Conservation (phyloP, 2,113 vertebrate genomes). For the Notarius quadriscutis region DNA sequence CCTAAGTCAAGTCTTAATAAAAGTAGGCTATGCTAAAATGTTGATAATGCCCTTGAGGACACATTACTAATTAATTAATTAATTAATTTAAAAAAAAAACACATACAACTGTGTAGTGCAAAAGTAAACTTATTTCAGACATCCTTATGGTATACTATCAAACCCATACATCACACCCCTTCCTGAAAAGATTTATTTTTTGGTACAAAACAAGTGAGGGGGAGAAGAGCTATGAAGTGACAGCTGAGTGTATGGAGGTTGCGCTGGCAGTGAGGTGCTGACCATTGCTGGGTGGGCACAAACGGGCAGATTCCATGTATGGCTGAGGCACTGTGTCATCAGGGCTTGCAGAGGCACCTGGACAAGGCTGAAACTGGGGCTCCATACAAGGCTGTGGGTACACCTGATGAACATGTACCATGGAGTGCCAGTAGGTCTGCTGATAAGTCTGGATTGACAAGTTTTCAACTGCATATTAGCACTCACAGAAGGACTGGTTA, state of each 20-base stretch:
- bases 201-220: not conserved
- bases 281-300: conserved; percentile 69
- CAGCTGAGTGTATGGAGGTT: not conserved
- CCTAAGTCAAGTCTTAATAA: not conserved
- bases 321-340: conserved; percentile 69
- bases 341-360: conserved; percentile 62
- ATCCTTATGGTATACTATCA: not conserved
- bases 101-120: not conserved
- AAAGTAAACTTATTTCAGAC: not conserved
- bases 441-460: conserved; percentile 79
- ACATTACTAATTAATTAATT: not conserved
- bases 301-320: conserved; percentile 72
- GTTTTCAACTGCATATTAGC: not conserved
- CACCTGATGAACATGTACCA: conserved; percentile 77
- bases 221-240: not conserved
- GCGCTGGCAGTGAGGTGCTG: conserved; percentile 45
- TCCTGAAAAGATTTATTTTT: not conserved
- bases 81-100: too few species aligned
- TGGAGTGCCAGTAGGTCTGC: conserved; percentile 84
- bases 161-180: not conserved
- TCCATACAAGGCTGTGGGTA: conserved; percentile 69
- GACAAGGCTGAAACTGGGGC: conserved; percentile 74
- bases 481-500: not conserved
- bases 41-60: not conserved
- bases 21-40: not conserved